phyloP scores from a whole-genome alignment of 2,888 invertebrate genomes.

The Phaedon cochleariae region DNA sequence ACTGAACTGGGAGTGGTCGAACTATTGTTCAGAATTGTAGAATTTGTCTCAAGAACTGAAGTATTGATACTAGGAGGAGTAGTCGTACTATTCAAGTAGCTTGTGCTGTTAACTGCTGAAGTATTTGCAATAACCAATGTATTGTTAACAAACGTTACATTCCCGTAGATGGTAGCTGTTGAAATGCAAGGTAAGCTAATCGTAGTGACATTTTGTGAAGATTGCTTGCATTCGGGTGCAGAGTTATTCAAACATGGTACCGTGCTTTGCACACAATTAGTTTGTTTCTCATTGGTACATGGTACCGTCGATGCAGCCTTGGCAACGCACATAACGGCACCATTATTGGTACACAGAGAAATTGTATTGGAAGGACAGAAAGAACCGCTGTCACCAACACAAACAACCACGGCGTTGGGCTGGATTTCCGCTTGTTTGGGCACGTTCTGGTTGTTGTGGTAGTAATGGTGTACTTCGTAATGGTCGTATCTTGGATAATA shows the following conservation, averaged over 20 bases:
- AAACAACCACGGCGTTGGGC: constrained; percentile 54
- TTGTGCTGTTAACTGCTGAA: constrained; percentile 17
- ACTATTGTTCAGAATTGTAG: background rate
- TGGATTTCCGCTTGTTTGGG: constrained; percentile 53
- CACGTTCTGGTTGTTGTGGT: constrained; percentile 52
- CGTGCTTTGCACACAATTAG: constrained; percentile 53
- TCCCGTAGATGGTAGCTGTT: constrained; percentile 50
- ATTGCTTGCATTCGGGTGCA: constrained; percentile 50
- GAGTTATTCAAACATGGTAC: constrained; percentile 55
- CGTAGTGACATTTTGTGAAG: constrained; percentile 45
- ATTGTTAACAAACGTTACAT: constrained; percentile 49
- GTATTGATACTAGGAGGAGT: constrained; percentile 27
- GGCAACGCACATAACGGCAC: constrained; percentile 59
- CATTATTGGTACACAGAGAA: constrained; percentile 57
- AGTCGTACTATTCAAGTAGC: constrained; percentile 1
- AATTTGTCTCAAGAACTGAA: constrained; percentile 19
- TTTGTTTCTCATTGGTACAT: constrained; percentile 50
- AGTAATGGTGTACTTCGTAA: constrained; percentile 58
- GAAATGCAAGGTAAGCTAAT: constrained; percentile 55
- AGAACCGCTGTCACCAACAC: constrained; percentile 54
- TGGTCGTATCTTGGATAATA: constrained; percentile 48
- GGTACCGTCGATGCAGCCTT: constrained; percentile 54
- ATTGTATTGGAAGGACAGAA: constrained; percentile 57
- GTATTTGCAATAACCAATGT: constrained; percentile 40
- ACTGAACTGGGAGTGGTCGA: constrained; percentile 19